phyloP scores from a whole-genome alignment of 2,888 invertebrate genomes.

The Ophion obscuratus region DNA sequence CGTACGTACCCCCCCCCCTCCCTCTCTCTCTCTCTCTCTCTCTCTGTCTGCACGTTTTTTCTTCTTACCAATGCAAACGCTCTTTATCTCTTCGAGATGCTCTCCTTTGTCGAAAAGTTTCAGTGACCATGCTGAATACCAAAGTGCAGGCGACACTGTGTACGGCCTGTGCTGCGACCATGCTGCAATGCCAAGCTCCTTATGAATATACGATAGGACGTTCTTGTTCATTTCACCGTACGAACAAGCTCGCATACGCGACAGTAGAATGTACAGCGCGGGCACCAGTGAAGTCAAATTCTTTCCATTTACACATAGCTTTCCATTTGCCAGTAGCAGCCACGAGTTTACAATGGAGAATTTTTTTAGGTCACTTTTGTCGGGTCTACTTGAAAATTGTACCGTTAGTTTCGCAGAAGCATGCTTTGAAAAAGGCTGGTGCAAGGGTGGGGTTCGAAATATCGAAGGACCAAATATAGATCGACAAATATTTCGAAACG shows the following conservation, averaged over 20 bases:
- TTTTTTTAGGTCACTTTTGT: not conserved
- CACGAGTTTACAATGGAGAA: not conserved
- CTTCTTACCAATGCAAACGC: slow-evolving; percentile 24
- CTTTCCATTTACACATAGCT: no score
- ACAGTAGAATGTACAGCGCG: not conserved
- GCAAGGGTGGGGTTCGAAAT: no score
- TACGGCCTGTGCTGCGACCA: not conserved
- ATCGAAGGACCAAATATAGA: no score
- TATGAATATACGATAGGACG: slow-evolving; percentile 24
- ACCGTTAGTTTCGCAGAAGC: no score
- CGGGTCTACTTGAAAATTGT: no score
- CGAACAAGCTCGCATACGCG: slow-evolving; percentile 17
- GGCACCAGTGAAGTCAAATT: no score
- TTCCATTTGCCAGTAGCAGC: not conserved
- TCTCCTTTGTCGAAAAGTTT: slow-evolving; percentile 42
- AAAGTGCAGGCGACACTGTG: slow-evolving; percentile 44
- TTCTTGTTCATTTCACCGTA: slow-evolving; percentile 34
- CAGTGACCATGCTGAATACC: slow-evolving; percentile 53
- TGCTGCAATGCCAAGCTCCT: slow-evolving; percentile 31
- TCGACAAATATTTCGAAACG: no score
- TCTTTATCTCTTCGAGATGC: slow-evolving; percentile 35
- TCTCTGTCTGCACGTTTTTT: slow-evolving; percentile 24
- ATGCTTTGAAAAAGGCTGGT: no score
- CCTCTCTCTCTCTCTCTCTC: not conserved
- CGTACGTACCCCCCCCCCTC: slow-evolving; percentile 44